Evolutionary conservation across 2,113 vertebrate species (phyloP).

Genomic region (Quiscalus mexicanus): DNA sequence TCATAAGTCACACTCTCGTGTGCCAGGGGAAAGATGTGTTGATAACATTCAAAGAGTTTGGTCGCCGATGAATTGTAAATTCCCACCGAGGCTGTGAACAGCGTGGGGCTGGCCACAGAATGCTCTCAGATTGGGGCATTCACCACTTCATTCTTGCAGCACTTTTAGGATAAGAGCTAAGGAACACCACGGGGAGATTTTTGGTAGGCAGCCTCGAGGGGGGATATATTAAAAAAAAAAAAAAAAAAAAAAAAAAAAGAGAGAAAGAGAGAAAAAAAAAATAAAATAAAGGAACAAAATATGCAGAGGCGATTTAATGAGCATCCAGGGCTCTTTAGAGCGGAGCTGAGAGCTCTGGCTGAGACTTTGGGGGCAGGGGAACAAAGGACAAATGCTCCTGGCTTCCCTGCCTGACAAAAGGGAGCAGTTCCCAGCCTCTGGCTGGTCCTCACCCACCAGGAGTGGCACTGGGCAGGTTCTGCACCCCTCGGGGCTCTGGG

Average conservation of each 20-base stretch:
- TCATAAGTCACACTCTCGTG: slow-evolving; percentile 50
- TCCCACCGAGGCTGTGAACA: slow-evolving; percentile 71
- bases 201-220: slow-evolving; percentile 20
- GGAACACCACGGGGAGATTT: slow-evolving; percentile 43
- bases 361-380: background rate
- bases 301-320: slow-evolving; percentile 59
- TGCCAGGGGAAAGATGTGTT: slow-evolving; percentile 73
- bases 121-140: slow-evolving; percentile 57
- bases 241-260: background rate
- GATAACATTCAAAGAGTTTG: slow-evolving; percentile 74
- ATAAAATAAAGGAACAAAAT: background rate
- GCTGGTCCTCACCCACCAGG: background rate
- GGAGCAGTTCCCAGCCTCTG: background rate
- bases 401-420: background rate
- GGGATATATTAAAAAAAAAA: background rate
- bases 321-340: background rate
- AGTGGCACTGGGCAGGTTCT: accelerated
- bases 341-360: background rate
- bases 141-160: background rate
- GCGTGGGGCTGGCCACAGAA: slow-evolving; percentile 43
- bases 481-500: background rate
- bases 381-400: background rate
- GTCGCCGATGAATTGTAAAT: slow-evolving; percentile 75
- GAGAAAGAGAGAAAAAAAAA: background rate
- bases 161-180: slow-evolving; percentile 58